Percentiles rank a stretch among this genome's conserved stretches.
Conservation (phyloP, 2,113 vertebrate genomes). For the Chloropsis cyanopogon region DNA sequence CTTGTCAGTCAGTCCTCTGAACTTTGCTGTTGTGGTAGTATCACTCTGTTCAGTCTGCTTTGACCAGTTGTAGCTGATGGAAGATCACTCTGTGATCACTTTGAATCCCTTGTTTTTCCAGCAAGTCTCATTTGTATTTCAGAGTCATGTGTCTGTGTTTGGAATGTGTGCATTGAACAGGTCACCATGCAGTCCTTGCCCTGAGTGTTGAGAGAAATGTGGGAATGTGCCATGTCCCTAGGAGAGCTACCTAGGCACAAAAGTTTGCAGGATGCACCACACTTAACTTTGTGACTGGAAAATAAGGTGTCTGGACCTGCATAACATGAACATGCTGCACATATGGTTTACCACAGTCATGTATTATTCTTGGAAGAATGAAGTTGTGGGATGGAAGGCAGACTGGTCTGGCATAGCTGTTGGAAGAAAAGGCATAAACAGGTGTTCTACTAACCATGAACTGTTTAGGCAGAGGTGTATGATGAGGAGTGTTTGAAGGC, state of each 20-base stretch:
- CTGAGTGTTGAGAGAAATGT: background rate
- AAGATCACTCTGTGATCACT: background rate
- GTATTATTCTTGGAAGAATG: background rate
- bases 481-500: background rate
- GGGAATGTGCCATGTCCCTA: background rate
- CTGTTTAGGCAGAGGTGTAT: background rate
- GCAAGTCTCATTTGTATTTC: background rate
- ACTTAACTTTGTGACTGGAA: background rate
- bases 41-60: background rate
- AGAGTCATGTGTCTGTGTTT: background rate
- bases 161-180: background rate
- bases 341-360: background rate
- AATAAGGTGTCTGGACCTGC: background rate
- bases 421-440: background rate
- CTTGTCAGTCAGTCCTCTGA: background rate
- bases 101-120: background rate
- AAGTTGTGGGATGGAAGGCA: accelerated
- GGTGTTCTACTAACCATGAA: background rate
- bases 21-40: background rate
- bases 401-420: background rate
- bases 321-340: accelerated
- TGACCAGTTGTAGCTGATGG: background rate
- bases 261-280: background rate
- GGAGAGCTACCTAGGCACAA: background rate
- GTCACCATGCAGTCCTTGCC: background rate